Evolutionary conservation across 2,888 invertebrate genomes (phyloP), one percentile per base, ranked within the genome.

Genomic region (Molorchus minor): DNA sequence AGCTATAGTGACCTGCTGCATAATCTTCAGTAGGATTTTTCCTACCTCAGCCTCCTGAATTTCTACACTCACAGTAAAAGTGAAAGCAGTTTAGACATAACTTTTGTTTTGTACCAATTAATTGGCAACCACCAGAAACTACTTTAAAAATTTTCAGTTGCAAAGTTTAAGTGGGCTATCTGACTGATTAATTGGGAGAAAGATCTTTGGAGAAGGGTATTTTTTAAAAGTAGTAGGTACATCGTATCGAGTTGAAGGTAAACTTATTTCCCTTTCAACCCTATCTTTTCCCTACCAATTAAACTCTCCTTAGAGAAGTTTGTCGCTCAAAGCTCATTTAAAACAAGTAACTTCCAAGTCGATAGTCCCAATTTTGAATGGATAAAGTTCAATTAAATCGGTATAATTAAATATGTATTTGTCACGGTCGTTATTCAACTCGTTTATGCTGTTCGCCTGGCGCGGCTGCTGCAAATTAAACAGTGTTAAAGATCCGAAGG

Each of bases 401-500:
- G 20, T 20, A 51, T 59, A 62, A 67, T 65, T 58, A 60, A 65
- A 61, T 59, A 63, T 58, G 58, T 65, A 68, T 68, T 59, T 68
- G 67, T 65, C 64, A 58, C 54, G 64, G 47, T 64, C 65, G 56
- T 65, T 67, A 68, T 65, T 64, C 54, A 66, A 54, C 58, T 51
- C 62, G 58, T 66, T 64, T 63, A 60, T 58, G 53, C 63, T 58
- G 61, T 57, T 35, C 54, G 57, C 58, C 38, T 25, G 57, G 44
- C 15, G 52, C 58, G 45, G 61, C 65, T 63, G 69, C 51, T 68
- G 56, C 66, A 67, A 71, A 70, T 71, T 71, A 67, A 68, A 71
- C 65, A 65, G 66, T 62, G 68, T 62, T 67, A 65, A 70, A 68
- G 67, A 69, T 65, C 64, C 52, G 63, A 66, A 64, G 63, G 71